phyloP scores from a whole-genome alignment of 2,113 vertebrate species.

The Dolichotis patagonum region DNA sequence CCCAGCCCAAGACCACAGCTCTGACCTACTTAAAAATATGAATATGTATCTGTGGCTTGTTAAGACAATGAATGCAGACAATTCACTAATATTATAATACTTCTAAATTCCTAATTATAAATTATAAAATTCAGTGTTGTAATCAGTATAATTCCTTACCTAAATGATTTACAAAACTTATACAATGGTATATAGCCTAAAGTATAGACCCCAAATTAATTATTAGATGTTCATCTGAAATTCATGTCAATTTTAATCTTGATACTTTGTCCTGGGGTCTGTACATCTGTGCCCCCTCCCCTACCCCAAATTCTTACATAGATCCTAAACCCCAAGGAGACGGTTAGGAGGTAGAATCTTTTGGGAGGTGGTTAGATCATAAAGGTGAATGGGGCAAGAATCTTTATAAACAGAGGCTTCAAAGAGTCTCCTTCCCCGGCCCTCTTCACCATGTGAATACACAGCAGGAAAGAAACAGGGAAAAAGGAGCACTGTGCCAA shows the following conservation, averaged over 20 bases:
- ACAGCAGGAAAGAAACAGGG: not conserved
- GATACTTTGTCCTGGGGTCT: not conserved
- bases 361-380: not conserved
- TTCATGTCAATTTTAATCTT: not conserved
- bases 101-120: constrained; percentile 15
- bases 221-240: not conserved
- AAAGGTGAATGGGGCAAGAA: not conserved
- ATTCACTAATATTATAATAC: not conserved
- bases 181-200: not conserved
- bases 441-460: not conserved
- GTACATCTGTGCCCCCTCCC: not conserved
- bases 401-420: not conserved
- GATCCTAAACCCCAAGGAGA: not conserved
- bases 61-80: not conserved
- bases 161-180: not conserved
- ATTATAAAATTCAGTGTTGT: not conserved
- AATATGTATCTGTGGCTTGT: not conserved
- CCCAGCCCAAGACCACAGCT: not conserved
- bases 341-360: too few species aligned
- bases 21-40: not conserved
- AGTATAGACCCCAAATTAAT: not conserved
- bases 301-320: not conserved
- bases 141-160: not conserved
- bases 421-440: not conserved
- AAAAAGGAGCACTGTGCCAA: not conserved